Evolutionary conservation across 2,888 invertebrate genomes (phyloP).

Genomic region (Amphipyra berbera): DNA sequence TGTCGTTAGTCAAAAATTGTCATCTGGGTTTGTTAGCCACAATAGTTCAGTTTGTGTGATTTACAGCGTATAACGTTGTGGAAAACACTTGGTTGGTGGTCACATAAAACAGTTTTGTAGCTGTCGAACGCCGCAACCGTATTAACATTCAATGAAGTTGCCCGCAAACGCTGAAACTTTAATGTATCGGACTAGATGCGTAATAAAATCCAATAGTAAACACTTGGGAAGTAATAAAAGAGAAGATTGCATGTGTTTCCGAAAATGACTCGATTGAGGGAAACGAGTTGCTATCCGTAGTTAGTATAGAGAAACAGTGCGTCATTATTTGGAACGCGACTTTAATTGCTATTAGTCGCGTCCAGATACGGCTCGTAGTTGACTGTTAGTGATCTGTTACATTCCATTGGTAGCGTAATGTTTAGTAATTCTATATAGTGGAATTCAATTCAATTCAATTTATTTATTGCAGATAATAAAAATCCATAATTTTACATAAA

Average conservation of each 20-base stretch:
- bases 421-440: slow-evolving; percentile 32
- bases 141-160: slow-evolving; percentile 58
- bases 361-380: slow-evolving; percentile 8
- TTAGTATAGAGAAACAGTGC: slow-evolving; percentile 4
- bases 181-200: slow-evolving; percentile 36
- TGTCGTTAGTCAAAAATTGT: slow-evolving; percentile 48
- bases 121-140: slow-evolving; percentile 28
- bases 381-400: slow-evolving; percentile 21
- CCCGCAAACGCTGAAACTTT: slow-evolving; percentile 51
- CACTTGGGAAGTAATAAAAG: slow-evolving; percentile 38
- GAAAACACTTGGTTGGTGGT: slow-evolving; percentile 40
- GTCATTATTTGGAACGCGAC: slow-evolving; percentile 35
- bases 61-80: slow-evolving; percentile 41
- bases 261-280: slow-evolving; percentile 28
- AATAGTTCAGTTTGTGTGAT: slow-evolving; percentile 50
- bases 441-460: slow-evolving; percentile 4
- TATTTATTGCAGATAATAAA: no score
- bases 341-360: slow-evolving; percentile 27
- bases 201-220: slow-evolving; percentile 51
- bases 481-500: no score
- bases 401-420: slow-evolving; percentile 36
- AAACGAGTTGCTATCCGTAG: slow-evolving; percentile 13
- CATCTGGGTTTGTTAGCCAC: slow-evolving; percentile 44
- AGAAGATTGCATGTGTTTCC: slow-evolving; percentile 34
- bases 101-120: slow-evolving; percentile 50